A percentile compares a stretch with the other conserved stretches of the same genome.
Evolutionary conservation across 2,113 vertebrate genomes (phyloP).

Genomic region (Gavialis gangeticus): DNA sequence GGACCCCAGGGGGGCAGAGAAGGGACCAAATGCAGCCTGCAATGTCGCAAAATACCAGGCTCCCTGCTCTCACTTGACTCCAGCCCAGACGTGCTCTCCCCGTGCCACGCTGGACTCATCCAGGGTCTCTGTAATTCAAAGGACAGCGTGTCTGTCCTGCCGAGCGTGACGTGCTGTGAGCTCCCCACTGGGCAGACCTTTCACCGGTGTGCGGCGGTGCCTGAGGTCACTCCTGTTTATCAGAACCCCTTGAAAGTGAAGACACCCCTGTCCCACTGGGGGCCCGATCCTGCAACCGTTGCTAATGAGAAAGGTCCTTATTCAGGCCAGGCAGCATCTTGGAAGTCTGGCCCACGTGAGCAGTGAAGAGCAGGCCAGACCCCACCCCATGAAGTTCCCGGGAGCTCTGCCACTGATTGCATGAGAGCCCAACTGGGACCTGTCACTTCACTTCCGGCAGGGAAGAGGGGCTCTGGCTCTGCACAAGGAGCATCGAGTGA

Average conservation of each 20-base stretch:
- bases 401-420: background rate
- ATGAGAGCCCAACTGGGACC: background rate
- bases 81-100: background rate
- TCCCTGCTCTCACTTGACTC: background rate
- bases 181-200: background rate
- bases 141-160: background rate
- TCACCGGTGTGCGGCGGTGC: background rate
- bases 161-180: background rate
- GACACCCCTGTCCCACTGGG: background rate
- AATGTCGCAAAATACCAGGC: background rate
- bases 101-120: background rate
- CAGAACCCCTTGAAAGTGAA: background rate
- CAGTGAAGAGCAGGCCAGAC: background rate
- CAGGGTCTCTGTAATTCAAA: too few relatives aligned
- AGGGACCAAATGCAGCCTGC: conserved; percentile 47
- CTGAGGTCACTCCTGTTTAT: background rate
- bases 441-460: background rate
- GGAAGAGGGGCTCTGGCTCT: background rate
- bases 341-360: background rate
- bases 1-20: conserved; percentile 27
- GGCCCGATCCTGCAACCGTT: background rate
- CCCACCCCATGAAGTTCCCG: rapidly evolving
- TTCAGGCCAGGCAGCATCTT: conserved; percentile 16
- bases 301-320: background rate
- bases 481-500: background rate